Base-by-base conservation (phyloP, 2,888 invertebrate species). In the Fragum whitleyi region DNA sequence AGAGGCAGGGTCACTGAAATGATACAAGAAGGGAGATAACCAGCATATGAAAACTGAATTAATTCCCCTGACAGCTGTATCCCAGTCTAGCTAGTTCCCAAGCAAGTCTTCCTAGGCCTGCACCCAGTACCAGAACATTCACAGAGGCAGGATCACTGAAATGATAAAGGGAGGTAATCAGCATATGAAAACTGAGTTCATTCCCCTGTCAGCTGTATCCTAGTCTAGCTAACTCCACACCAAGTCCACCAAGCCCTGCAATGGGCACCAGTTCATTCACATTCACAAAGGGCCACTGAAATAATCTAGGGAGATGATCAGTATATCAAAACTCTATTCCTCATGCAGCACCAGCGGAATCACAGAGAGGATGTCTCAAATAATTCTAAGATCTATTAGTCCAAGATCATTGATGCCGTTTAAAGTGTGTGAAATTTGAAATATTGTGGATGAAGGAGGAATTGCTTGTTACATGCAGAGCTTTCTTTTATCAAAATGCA, bases 141-240 rank as follows among this genome's bases (percentile, higher is more conserved):
- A 92, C 88, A 39, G 77, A 59, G 1, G 89, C 85, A 0, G 86
- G 79, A 29, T 90, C 86, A 80, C 91, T 90, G 86, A 3, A 81
- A 88, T 32, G 3, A 47, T 47, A 36, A 68, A 57, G 97, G 61
- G 99, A 98, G 0, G 98, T 97, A 88, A 99, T 97, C 68, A 99
- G 95, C 99, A 99, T 99, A 94, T 98, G 99, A 51, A 99, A 95
- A 36, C 98, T 98, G 95, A 98, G 99, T 94, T 99, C 99, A 93
- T 99, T 99, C 85, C 99, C 99, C 94, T 99, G 98, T 90, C 98
- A 99, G 14, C 96, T 95, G 94, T 96, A 99, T 0, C 99, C 99
- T 23, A 96, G 95, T 76, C 96, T 96, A 0, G 99, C 98, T 36
- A 99, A 96, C 95, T 99, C 99, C 95, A 97, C 98, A 0, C 98